Base-by-base conservation (phyloP, 2,888 invertebrate genomes). In the Patella caerulea region DNA sequence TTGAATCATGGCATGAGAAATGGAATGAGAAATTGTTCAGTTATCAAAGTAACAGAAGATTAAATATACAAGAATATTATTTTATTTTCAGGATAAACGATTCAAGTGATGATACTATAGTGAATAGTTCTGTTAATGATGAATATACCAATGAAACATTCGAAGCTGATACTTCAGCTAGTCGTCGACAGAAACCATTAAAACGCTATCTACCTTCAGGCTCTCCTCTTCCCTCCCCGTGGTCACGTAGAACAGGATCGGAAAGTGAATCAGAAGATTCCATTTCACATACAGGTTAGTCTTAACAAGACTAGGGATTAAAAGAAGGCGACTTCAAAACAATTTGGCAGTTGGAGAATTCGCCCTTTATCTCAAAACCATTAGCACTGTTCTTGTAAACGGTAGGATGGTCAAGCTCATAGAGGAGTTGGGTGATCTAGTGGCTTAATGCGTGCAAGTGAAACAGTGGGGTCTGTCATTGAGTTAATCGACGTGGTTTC, bases 231-330 rank as follows among this genome's bases (percentile, higher is more conserved):
- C 83, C 83, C 0, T 77, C 78, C 45, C 82, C 82, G 9, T 82
- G 83, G 80, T 80, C 82, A 19, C 75, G 79, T 24, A 81, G 78
- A 56, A 77, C 81, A 11, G 88, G 88, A 45, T 89, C 89, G 9
- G 89, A 89, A 78, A 89, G 89, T 79, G 89, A 89, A 78, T 88
- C 89, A 3, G 89, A 89, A 78, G 89, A 89, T 70, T 89, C 89
- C 9, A 85, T 88, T 69, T 89, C 88, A 2, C 87, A 86, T 72
- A 87, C 88, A 83, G 88, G 88, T 88, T 78, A 75, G 75, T 71
- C 4, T 59, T 29, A 56, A 70, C 9, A 15, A 34, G 15, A 55
- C 15, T 14, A 15, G 3, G 69, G 7, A 53, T 19, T 14, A 55
- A 45, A 9, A 0, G 45, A 45, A 45, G 45, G n/a, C n/a, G n/a